Base-by-base conservation (phyloP, 2,797 vertebrate species). In the Apogon hyalosoma region DNA sequence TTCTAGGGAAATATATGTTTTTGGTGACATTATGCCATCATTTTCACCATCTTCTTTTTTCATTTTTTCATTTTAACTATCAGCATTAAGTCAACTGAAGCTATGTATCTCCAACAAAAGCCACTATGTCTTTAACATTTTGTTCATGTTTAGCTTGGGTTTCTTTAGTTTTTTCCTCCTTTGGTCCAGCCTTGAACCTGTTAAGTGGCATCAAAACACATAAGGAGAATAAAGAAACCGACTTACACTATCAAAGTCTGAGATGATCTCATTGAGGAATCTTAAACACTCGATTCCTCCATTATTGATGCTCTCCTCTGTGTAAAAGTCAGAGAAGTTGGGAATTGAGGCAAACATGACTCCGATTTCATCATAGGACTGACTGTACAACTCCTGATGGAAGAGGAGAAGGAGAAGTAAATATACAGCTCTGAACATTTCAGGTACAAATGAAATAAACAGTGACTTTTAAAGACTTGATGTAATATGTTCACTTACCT, bases 201-300 rank as follows among this genome's bases (percentile, higher is more conserved):
- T 16, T 38, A 16, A 6, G 14, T 21, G 4, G 13, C 16, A 11
- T 6, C 11, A 11, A 38, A 4, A 52, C 11, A 49, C 10, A 73
- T 6, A 18, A 7, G 7, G 18, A 50, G 7, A 57, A 19, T 10
- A 3, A 39, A 13, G 33, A 15, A 18, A 39, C 21, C 5, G 18
- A 19, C 86, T 95, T 90, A 99, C 97, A 2, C 96, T 96, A 12
- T 99, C 98, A 0, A 99, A 99, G 77, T 99, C 98, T 0, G 98
- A 99, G 92, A 99, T 99, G 85, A 99, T 99, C 92, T 99, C 97
- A 1, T 98, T 99, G 83, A 99, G 97, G 90, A 99, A 98, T 48
- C 98, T 93, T 69, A 99, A 90, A 74, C 98, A 99, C 82, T 99
- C 98, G 0, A 99, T 98, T 39, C 98, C 98, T 0, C 97, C 97